phyloP scores from a whole-genome alignment of 2,888 invertebrate species.

The Trachelus tabidus region DNA sequence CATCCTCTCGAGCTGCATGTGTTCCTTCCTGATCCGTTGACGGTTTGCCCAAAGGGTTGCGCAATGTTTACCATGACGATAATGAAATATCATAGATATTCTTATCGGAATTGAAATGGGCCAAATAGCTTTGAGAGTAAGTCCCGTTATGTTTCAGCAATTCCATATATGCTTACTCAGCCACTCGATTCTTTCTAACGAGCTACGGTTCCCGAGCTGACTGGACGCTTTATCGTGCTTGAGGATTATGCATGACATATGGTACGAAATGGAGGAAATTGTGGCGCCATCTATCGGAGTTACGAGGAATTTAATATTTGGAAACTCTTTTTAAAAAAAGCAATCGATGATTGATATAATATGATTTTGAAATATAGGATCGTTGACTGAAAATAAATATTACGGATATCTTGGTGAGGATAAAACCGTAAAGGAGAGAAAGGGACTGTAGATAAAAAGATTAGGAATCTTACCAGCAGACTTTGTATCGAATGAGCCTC shows the following conservation, averaged over 20 bases:
- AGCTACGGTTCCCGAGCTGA: background rate
- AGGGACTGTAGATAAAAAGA: no score
- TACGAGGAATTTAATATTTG: background rate
- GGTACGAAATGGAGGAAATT: background rate
- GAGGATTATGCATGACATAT: background rate
- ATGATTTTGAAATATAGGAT: no score
- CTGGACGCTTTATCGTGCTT: background rate
- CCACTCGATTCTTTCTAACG: background rate
- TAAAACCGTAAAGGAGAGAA: no score
- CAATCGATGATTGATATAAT: no score
- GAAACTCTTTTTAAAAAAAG: background rate
- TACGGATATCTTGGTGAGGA: no score
- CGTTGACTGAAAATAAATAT: no score
- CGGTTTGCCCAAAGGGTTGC: background rate
- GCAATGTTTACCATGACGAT: constrained; percentile 1
- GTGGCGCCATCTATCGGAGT: background rate
- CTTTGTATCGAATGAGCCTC: background rate
- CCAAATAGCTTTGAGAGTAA: background rate
- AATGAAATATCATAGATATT: constrained; percentile 2
- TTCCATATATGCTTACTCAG: background rate
- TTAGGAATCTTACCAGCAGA: no score
- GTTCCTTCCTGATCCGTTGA: background rate
- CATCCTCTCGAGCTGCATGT: constrained; percentile 24
- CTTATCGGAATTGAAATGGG: constrained; percentile 6
- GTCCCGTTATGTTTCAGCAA: background rate